Conservation (phyloP, 2,113 vertebrate genomes). For the Podiceps cristatus region DNA sequence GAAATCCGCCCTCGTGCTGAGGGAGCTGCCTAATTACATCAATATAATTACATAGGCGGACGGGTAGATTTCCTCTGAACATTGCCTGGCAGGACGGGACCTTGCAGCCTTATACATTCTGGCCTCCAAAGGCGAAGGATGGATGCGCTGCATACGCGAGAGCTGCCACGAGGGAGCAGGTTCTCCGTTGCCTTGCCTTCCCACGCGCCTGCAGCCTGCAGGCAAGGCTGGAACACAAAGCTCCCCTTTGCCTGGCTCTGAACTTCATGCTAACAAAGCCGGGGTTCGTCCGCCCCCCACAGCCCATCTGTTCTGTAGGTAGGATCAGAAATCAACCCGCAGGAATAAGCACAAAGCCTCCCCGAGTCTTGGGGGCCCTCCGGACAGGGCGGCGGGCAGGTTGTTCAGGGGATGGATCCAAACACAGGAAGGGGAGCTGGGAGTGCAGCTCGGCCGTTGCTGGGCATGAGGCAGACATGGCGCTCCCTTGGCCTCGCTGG, state of each 20-base stretch:
- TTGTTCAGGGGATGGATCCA: not conserved
- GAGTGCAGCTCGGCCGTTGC: not conserved
- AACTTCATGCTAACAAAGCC: not conserved
- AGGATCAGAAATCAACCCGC: not conserved
- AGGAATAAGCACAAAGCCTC: not conserved
- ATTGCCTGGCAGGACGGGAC: not conserved
- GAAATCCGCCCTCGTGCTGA: not conserved
- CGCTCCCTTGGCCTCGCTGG: not conserved
- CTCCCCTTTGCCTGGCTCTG: not conserved
- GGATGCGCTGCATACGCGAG: not conserved
- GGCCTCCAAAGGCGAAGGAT: not conserved
- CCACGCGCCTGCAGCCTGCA: not conserved
- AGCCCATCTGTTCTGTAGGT: not conserved
- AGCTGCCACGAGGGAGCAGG: not conserved
- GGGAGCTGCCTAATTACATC: slow-evolving; percentile 13
- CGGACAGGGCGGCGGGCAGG: not conserved
- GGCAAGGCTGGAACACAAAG: not conserved
- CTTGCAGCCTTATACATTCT: not conserved
- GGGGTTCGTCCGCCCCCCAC: not conserved
- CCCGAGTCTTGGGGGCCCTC: not conserved
- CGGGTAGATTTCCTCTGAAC: not conserved
- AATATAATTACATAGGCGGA: not conserved
- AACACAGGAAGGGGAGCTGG: not conserved
- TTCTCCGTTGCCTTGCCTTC: not conserved
- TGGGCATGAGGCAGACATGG: not conserved